Conservation (phyloP, 2,797 vertebrate species). For the Poeciliopsis turneri region DNA sequence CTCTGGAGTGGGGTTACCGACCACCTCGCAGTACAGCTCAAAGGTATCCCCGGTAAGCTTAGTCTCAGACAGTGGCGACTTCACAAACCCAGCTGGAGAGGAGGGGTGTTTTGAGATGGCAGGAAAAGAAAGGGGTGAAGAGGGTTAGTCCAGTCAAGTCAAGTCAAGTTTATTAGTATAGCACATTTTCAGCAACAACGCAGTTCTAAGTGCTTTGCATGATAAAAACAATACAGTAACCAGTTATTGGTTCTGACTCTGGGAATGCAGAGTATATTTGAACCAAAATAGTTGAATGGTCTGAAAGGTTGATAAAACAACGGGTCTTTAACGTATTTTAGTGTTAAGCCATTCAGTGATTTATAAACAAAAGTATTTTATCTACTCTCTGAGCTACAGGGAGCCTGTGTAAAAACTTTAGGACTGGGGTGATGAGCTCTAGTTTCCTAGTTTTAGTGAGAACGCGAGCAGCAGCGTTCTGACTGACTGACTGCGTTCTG, state of each 20-base stretch:
- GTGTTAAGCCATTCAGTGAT: neutral
- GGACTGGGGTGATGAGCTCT: neutral
- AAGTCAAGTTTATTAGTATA: neutral
- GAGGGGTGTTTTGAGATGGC: constrained; percentile 63
- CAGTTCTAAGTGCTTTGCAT: neutral
- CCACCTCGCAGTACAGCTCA: constrained; percentile 99
- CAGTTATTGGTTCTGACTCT: neutral
- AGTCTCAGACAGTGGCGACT: constrained; percentile 99
- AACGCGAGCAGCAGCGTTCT: neutral
- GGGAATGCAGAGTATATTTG: neutral
- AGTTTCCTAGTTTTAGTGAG: neutral
- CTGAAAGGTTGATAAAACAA: neutral
- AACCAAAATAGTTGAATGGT: neutral
- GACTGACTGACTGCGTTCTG: neutral
- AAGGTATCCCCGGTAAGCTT: constrained; percentile 99
- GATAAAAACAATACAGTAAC: neutral
- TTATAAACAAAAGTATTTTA: neutral
- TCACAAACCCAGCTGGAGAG: constrained; percentile 99
- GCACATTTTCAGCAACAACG: neutral
- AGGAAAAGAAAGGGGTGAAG: constrained; percentile 56
- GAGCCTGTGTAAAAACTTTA: neutral
- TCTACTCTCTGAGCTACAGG: neutral
- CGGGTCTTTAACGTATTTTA: neutral
- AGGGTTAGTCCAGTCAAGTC: constrained; percentile 43
- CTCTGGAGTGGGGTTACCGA: constrained; percentile 96